These are phyloP conservation scores for Frankliniella fusca DNA, from an alignment of 2,888 invertebrate genomes.

Conservation along the genomic window DNA sequence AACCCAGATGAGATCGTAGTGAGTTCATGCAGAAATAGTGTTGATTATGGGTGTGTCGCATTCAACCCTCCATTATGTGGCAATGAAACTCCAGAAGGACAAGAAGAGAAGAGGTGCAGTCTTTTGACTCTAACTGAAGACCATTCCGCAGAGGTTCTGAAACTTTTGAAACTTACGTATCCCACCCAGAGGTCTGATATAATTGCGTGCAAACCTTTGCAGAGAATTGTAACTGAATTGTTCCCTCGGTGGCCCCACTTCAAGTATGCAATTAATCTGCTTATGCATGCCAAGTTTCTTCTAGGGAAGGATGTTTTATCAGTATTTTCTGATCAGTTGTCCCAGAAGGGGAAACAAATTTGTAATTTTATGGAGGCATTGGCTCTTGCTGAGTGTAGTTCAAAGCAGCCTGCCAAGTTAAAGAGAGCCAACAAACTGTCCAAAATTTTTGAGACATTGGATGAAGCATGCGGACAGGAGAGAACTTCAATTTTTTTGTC, in stretches of 20 bases:
- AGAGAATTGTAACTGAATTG: not conserved
- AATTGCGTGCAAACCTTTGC: not conserved
- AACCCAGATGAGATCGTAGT: not conserved
- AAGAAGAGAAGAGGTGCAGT: not conserved
- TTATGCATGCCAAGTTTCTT: not conserved
- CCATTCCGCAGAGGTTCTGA: not conserved
- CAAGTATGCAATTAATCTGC: not conserved
- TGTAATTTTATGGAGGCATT: too few relatives aligned
- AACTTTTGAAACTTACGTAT: not conserved
- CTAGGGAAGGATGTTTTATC: not conserved
- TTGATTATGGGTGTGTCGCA: not conserved
- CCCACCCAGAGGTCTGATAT: not conserved
- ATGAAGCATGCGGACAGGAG: not conserved
- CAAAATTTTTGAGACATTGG: too few relatives aligned
- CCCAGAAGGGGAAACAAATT: too few relatives aligned
- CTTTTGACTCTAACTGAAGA: not conserved
- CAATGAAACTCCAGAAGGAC: not conserved
- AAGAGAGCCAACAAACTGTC: too few relatives aligned
- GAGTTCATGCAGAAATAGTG: not conserved
- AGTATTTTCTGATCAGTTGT: too few relatives aligned
- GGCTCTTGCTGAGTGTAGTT: too few relatives aligned
- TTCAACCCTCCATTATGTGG: not conserved
- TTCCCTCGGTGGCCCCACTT: not conserved
- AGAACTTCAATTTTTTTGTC: not conserved
- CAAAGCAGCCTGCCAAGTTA: too few relatives aligned